Base-by-base conservation (phyloP, 2,797 vertebrate genomes). In the Dromococcyx pavoninus region DNA sequence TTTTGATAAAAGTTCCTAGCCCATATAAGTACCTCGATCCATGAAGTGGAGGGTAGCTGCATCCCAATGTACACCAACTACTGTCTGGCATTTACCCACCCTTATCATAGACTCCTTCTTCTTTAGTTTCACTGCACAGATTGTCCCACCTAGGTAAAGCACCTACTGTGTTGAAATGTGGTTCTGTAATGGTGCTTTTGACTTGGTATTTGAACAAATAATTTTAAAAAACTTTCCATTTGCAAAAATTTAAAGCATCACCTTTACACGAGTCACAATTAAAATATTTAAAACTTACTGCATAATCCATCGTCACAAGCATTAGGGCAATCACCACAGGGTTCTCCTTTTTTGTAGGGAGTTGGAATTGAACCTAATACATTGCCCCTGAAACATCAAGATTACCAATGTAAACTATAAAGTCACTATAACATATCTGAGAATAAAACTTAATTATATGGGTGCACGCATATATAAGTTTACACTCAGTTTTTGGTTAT, bases 311-410 rank as follows among this genome's bases (percentile, higher is more conserved):
- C 86, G 4, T 98, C 96, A 83, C 98, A 99, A 65, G 92, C 53
- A 1, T 28, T n/a, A 32, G 97, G 97, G 33, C 98, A 99, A n/a
- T 98, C 97, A 25, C 79, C 95, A 50, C 98, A 98, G 58, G 97
- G 43, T 13, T 39, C 2, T 91, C 98, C 98, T 69, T 91, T 7
- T 32, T 95, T 94, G 92, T 98, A 98, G 64, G 97, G 97, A 23
- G 46, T 97, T 5, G 6, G 51, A 69, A 97, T 91, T 44, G 39
- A 93, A 56, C 2, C 35, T 56, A 48, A 5, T 9, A 87, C n/a
- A 91, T 98, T 99, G 41, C 98, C 98, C 7, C 98, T 99, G 97
- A 64, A 98, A 97, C 58, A 90, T 50, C 56, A 96, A 96, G 28
- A 21, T 85, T 48, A 13, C 4, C 39, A 87, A 58, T 13, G 73